These are phyloP conservation scores for Bombus pascuorum DNA, from an alignment of 1,140 invertebrate species.

Conservation along the genomic window DNA sequence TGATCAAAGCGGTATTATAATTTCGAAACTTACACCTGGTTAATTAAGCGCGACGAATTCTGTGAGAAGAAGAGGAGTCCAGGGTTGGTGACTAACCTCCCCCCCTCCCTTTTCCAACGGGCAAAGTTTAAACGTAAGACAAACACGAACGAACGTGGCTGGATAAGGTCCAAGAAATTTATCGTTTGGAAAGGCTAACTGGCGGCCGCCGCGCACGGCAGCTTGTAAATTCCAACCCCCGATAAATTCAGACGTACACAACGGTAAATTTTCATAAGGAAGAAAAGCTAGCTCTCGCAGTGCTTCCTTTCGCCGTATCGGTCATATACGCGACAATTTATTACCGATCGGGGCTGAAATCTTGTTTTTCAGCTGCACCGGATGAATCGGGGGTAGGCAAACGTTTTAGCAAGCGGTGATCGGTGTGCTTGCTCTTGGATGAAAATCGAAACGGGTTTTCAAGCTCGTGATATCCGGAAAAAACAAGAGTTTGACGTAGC, in stretches of 20 bases:
- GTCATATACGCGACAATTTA: constrained; percentile 8
- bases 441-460: neutral
- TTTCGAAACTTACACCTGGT: constrained; percentile 17
- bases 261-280: constrained; percentile 65
- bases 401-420: constrained; percentile 14
- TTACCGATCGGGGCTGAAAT: constrained; percentile 7
- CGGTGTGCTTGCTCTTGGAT: neutral
- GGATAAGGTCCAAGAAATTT: constrained; percentile 70
- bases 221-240: constrained; percentile 57
- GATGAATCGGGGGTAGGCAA: neutral
- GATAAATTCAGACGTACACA: constrained; percentile 57
- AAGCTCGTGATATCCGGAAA: neutral
- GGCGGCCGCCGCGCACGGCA: constrained; percentile 2
- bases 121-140: constrained; percentile 59
- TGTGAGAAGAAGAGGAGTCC: neutral
- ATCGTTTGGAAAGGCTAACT: constrained; percentile 62
- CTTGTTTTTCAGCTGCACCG: neutral
- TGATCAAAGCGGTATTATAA: constrained; percentile 29
- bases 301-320: neutral
- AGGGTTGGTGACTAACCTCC: neutral
- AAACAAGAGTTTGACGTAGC: neutral
- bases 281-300: constrained; percentile 22
- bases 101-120: neutral
- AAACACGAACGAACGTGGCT: constrained; percentile 65
- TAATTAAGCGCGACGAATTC: constrained; percentile 39